These are phyloP conservation scores for Acleris emargana DNA, from an alignment of 2,888 invertebrate genomes.

Conservation along the genomic window DNA sequence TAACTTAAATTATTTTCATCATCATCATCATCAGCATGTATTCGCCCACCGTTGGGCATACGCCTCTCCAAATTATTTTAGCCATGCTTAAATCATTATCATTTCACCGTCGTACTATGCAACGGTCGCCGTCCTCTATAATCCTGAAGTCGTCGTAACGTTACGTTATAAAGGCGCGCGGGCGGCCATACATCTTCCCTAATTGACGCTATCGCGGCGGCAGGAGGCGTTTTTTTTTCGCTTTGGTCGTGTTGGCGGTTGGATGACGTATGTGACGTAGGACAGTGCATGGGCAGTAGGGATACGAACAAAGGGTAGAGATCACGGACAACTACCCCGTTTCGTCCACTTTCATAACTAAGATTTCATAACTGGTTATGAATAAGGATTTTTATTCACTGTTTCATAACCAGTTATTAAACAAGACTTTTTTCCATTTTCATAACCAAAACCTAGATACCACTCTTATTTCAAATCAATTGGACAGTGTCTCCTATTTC, in stretches of 20 bases:
- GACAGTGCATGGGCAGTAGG: background rate
- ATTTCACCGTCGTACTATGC: background rate
- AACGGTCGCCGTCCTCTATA: background rate
- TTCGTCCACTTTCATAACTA: background rate
- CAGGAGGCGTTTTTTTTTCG: conserved; percentile 18
- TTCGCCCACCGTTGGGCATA: no score
- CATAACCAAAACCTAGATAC: no score
- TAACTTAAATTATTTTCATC: no score
- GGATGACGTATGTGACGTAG: background rate
- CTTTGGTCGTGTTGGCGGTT: conserved; percentile 10
- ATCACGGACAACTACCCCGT: background rate
- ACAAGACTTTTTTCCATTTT: no score
- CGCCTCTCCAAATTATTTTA: no score
- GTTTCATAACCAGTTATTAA: no score
- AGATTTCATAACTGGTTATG: no score
- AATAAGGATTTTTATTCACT: no score
- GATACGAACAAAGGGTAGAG: background rate
- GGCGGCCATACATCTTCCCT: conserved; percentile 31
- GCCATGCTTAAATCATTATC: no score
- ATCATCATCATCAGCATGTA: no score
- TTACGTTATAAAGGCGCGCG: conserved; percentile 1
- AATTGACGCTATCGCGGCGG: conserved; percentile 33
- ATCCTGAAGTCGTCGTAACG: conserved; percentile 5
- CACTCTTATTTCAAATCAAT: no score
- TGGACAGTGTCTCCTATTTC: no score